Conservation (phyloP, 2,797 vertebrate genomes). For the Catharus ustulatus region DNA sequence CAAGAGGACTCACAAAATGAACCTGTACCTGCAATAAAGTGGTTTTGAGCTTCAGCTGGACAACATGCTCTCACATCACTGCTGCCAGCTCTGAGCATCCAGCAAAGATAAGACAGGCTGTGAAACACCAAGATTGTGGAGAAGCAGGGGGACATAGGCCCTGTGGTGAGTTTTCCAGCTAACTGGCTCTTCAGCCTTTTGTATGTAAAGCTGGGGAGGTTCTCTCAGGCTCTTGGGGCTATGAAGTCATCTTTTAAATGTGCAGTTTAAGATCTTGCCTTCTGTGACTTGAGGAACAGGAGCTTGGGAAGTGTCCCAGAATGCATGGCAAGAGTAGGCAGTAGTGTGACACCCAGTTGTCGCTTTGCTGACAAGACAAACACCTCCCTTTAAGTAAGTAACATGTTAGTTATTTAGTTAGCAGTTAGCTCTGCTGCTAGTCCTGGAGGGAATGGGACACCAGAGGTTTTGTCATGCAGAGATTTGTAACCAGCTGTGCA, state of each 20-base stretch:
- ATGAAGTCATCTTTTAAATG: background rate
- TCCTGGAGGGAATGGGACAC: background rate
- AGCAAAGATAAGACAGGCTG: background rate
- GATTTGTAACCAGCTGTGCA: background rate
- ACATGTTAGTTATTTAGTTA: background rate
- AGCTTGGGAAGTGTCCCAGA: background rate
- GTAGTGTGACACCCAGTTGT: background rate
- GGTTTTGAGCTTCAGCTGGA: background rate
- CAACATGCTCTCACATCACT: rapidly evolving
- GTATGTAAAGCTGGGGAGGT: background rate
- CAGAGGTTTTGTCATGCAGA: background rate
- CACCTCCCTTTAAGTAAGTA: background rate
- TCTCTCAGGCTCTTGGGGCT: background rate
- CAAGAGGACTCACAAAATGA: background rate
- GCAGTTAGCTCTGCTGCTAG: background rate
- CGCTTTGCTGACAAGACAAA: background rate
- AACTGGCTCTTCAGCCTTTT: background rate
- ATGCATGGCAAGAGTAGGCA: background rate
- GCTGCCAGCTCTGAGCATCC: background rate
- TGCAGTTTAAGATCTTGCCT: background rate
- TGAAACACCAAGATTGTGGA: background rate
- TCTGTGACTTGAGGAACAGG: background rate
- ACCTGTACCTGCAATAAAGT: background rate
- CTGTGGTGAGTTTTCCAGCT: background rate
- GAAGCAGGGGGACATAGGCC: background rate